phyloP scores from a whole-genome alignment of 2,888 invertebrate genomes.

The Thalpophila matura region DNA sequence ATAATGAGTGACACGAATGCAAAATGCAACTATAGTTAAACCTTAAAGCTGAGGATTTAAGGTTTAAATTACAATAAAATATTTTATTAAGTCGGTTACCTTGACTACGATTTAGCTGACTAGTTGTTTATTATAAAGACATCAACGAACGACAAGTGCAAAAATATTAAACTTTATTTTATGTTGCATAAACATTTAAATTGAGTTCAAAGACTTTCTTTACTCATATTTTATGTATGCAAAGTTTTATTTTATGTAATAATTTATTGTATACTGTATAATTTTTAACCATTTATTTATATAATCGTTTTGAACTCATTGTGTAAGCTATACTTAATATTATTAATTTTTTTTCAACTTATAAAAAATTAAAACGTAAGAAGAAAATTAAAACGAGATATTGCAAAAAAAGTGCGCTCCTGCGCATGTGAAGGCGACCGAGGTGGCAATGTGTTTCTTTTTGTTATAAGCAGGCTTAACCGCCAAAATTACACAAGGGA shows the following conservation, averaged over 20 bases:
- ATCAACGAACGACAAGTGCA: constrained; percentile 29
- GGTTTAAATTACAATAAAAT: constrained; percentile 5
- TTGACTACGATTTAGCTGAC: constrained; percentile 40
- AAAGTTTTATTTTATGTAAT: constrained; percentile 23
- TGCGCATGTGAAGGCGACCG: constrained; percentile 88
- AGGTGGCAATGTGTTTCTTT: constrained; percentile 78
- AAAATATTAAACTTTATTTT: background rate
- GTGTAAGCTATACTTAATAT: constrained; percentile 12
- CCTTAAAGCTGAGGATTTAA: fast-evolving
- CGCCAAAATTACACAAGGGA: constrained; percentile 28
- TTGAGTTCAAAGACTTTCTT: constrained; percentile 30
- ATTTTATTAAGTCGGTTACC: constrained; percentile 25
- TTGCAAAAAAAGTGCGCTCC: constrained; percentile 86
- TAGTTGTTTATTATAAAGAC: constrained; percentile 48
- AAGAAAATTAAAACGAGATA: constrained; percentile 77
- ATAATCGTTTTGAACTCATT: constrained; percentile 1
- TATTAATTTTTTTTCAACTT: constrained; percentile 2
- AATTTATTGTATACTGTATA: background rate
- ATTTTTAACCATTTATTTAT: constrained; percentile 18
- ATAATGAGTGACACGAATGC: background rate
- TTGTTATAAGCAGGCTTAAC: constrained; percentile 64
- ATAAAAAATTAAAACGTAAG: constrained; percentile 59
- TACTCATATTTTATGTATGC: background rate
- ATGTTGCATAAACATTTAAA: constrained; percentile 4
- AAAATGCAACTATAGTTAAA: constrained; percentile 7